These are phyloP conservation scores for Beroe ovata DNA, from an alignment of 37 sponge, comb jelly and placozoan genomes.

Conservation along the genomic window DNA sequence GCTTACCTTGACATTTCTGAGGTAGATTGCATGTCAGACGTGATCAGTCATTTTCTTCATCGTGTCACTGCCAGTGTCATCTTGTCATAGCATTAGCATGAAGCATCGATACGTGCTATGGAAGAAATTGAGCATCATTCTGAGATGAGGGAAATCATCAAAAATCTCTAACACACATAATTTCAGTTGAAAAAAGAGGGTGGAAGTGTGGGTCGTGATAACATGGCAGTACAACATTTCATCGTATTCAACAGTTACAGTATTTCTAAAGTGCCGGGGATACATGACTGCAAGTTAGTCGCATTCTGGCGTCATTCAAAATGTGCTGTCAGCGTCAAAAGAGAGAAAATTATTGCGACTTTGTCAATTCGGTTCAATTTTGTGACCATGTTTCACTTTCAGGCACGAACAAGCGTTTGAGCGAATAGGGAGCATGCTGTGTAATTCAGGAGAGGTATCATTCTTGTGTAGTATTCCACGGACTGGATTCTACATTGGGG, in stretches of 20 bases:
- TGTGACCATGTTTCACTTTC: not conserved
- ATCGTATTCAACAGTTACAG: constrained; percentile 1
- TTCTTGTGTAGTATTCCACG: constrained; percentile 21
- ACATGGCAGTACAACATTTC: constrained; percentile 9
- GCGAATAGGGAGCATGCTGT: constrained; percentile 15
- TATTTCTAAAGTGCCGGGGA: constrained; percentile 7
- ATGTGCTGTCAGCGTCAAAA: too few relatives aligned
- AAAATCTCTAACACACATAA: too few relatives aligned
- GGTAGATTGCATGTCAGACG: too few relatives aligned
- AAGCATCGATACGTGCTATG: too few relatives aligned
- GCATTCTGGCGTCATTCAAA: too few relatives aligned
- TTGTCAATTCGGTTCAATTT: too few relatives aligned
- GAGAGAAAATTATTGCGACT: too few relatives aligned
- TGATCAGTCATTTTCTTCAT: too few relatives aligned
- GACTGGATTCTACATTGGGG: constrained; percentile 13
- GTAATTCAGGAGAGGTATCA: constrained; percentile 31
- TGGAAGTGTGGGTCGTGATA: not conserved
- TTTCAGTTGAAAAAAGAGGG: not conserved
- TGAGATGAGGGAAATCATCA: too few relatives aligned
- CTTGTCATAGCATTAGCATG: too few relatives aligned
- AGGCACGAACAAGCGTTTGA: constrained; percentile 57
- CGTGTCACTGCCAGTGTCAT: too few relatives aligned
- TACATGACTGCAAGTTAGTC: constrained; percentile 8
- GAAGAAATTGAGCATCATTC: too few relatives aligned
- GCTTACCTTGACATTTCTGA: constrained; percentile 9